Evolutionary conservation across 2,888 invertebrate genomes (phyloP).

Genomic region (Trypoxylon attenuatum): DNA sequence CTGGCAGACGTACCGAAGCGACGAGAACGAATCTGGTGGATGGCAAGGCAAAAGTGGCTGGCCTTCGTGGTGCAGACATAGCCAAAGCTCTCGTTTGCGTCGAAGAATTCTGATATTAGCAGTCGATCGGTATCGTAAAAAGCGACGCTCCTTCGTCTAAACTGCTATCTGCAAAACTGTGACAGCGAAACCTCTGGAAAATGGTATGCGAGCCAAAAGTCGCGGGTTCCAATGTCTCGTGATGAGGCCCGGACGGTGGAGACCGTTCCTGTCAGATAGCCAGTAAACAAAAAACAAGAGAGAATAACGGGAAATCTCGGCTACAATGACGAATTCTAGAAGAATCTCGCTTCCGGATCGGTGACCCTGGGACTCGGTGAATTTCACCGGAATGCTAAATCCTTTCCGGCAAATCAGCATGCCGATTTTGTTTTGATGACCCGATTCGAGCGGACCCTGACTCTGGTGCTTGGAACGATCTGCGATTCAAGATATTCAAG

Average conservation of each 20-base stretch:
- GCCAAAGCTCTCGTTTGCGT: too few relatives aligned
- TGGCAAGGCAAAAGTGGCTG: too few relatives aligned
- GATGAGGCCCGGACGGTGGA: too few relatives aligned
- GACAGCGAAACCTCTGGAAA: neutral
- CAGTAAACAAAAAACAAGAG: neutral
- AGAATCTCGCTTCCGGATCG: constrained; percentile 3
- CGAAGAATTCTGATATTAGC: too few relatives aligned
- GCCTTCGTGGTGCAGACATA: too few relatives aligned
- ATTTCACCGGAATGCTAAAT: constrained; percentile 40
- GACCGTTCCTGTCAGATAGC: too few relatives aligned
- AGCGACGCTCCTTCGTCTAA: constrained; percentile 17
- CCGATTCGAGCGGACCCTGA: constrained; percentile 27
- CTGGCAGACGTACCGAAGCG: too few relatives aligned
- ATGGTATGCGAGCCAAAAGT: too few relatives aligned
- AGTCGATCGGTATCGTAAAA: too few relatives aligned
- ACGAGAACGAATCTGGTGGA: too few relatives aligned
- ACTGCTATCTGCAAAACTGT: constrained; percentile 12
- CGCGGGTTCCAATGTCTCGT: too few relatives aligned
- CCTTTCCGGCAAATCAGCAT: constrained; percentile 33
- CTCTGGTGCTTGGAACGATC: constrained; percentile 10
- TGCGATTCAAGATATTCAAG: constrained; percentile 5
- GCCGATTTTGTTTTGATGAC: constrained; percentile 48
- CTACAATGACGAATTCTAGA: neutral
- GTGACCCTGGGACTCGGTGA: constrained; percentile 6
- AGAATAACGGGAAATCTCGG: constrained; percentile 32